Base-by-base conservation (phyloP, 2,797 vertebrate genomes). In the Spinibarbus caldwelli region DNA sequence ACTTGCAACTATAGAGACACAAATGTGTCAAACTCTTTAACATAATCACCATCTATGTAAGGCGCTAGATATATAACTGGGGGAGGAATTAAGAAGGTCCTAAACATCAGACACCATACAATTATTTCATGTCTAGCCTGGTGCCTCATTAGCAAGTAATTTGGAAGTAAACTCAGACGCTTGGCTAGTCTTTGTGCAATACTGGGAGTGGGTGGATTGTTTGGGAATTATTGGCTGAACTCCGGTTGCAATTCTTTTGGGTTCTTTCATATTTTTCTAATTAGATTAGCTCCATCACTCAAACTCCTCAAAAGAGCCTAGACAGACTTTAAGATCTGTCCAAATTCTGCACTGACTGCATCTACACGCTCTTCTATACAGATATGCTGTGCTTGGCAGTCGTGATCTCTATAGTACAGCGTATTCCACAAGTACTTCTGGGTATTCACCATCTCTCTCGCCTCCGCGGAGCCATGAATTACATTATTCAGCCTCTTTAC, bases 341-440 rank as follows among this genome's bases (percentile, higher is more conserved):
- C 52, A 62, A n/a, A 15, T 62, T 71, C 41, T 62, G 38, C 66
- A 11, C 23, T 70, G 49, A 71, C 80, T 71, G n/a, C 19, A 59
- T 45, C 2, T 57, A 23, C 41, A 83, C 0, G 6, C 29, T 21
- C 21, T 52, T 66, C 14, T 83, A n/a, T 49, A 15, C n/a, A 54
- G 45, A 84, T 23, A 66, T 67, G 73, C 72, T 77, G 59, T 77
- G 45, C 62, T 41, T 68, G 43, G 71, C 81, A 75, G 81, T 47
- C 10, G 19, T 73, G 54, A 75, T 64, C 54, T 66, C 8, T 76
- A 38, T 62, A n/a, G 59, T 77, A 31, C 64, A 68, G 19, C 26
- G 1, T 54, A n/a, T 78, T 54, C 45, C 47, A 67, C n/a, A 84
- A 67, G n/a, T 52, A 52, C 26, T 29, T 76, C 76, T 83, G 34